Evolutionary conservation across 2,797 vertebrate species (phyloP).

Genomic region (Onychomys leucogaster): DNA sequence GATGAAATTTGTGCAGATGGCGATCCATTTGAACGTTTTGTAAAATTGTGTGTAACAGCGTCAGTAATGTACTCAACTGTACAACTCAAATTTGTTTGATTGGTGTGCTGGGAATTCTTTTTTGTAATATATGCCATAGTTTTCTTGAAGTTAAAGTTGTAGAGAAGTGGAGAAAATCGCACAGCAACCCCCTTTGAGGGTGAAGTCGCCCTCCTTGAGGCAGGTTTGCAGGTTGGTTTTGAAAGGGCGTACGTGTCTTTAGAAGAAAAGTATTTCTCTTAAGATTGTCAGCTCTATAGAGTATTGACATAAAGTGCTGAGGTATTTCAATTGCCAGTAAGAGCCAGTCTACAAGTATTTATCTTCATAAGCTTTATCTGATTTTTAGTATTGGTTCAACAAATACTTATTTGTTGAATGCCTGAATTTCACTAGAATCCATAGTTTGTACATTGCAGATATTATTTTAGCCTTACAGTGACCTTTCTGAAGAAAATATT

Average conservation of each 20-base stretch:
- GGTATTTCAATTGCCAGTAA: conserved; percentile 18
- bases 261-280: neutral
- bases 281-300: neutral
- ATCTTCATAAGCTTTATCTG: conserved; percentile 6
- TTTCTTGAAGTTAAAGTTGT: neutral
- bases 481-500: neutral
- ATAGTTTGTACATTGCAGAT: neutral
- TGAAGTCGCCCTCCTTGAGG: neutral
- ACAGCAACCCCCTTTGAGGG: neutral
- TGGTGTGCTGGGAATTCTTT: neutral
- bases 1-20: neutral
- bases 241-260: neutral
- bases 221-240: neutral
- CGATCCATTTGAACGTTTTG: neutral
- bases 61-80: neutral
- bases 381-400: neutral
- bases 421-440: neutral
- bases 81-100: neutral
- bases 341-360: conserved; percentile 3
- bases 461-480: neutral
- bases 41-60: neutral
- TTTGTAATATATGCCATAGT: neutral
- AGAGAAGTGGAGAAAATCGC: neutral
- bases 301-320: neutral
- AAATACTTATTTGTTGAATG: neutral